phyloP scores from a whole-genome alignment of 2,888 invertebrate genomes.

The Amblyjoppa fuscipennis region DNA sequence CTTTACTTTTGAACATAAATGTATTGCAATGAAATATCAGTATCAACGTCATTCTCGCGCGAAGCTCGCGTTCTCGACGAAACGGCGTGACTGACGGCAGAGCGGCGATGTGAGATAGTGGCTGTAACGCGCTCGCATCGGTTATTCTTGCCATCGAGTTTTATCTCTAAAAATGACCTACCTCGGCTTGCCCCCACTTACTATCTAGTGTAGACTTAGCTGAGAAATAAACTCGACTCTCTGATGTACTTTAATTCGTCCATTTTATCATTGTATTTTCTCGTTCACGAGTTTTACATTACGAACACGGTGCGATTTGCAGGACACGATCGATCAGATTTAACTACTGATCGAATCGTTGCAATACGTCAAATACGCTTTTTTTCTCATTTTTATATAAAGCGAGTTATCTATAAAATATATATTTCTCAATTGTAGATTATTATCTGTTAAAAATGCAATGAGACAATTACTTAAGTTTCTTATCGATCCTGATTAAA shows the following conservation, averaged over 20 bases:
- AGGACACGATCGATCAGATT: conserved; percentile 4
- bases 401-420: conserved; percentile 32
- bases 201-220: conserved; percentile 15
- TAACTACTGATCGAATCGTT: neutral
- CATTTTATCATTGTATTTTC: conserved; percentile 35
- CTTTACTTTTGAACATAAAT: conserved; percentile 1
- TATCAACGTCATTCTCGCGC: conserved; percentile 39
- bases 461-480: conserved; percentile 31
- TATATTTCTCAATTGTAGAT: conserved; percentile 16
- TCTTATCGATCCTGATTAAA: conserved; percentile 45
- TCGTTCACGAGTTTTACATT: conserved; percentile 6
- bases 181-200: conserved; percentile 64
- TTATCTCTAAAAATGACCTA: conserved; percentile 70
- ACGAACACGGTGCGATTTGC: neutral
- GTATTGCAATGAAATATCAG: conserved; percentile 19
- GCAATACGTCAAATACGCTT: neutral
- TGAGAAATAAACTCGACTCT: conserved; percentile 23
- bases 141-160: conserved; percentile 49
- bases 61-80: conserved; percentile 40
- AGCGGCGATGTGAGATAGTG: conserved; percentile 45
- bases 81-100: conserved; percentile 56
- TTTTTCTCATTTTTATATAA: neutral
- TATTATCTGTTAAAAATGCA: conserved; percentile 52
- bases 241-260: conserved; percentile 1
- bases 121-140: conserved; percentile 28